Evolutionary conservation across 53 echinoderm and acorn worm species (phyloP).

Genomic region (Stichopus horrens): DNA sequence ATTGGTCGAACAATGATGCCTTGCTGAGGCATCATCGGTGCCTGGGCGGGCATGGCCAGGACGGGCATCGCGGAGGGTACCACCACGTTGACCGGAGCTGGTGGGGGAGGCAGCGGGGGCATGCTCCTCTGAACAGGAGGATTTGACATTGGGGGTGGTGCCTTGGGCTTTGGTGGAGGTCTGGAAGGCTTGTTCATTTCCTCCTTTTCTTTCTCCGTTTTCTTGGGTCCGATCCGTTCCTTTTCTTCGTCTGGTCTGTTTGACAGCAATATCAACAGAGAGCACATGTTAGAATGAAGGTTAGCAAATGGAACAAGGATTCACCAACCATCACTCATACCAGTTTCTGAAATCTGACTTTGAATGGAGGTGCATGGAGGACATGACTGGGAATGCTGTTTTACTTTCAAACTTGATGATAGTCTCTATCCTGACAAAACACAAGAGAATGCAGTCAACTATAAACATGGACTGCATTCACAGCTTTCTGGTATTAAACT

Average conservation of each 20-base stretch:
- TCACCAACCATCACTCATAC: no score
- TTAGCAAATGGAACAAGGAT: no score
- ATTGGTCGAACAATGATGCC: constrained; percentile 16
- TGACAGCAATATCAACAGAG: background rate
- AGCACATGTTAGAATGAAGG: no score
- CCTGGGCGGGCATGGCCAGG: constrained; percentile 12
- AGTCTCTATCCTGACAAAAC: no score
- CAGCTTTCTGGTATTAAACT: no score
- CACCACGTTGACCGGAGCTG: constrained; percentile 48
- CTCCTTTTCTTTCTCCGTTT: constrained; percentile 42
- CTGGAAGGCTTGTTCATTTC: constrained; percentile 46
- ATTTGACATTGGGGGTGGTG: constrained; percentile 47
- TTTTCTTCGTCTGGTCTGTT: constrained; percentile 92
- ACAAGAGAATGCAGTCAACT: no score
- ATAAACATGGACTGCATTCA: no score
- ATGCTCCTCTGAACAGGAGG: constrained; percentile 32
- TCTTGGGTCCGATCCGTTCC: constrained; percentile 85
- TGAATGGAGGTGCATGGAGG: no score
- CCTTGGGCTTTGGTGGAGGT: constrained; percentile 55
- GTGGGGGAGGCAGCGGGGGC: constrained; percentile 46
- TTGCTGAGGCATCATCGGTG: constrained; percentile 37
- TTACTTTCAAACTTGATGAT: no score
- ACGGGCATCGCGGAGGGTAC: constrained; percentile 52
- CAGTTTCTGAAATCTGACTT: no score
- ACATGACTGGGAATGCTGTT: no score